Percentiles rank a stretch among this genome's conserved stretches.
Conservation (phyloP, 1,140 invertebrate genomes). For the Macrotrachela quadricornifera region DNA sequence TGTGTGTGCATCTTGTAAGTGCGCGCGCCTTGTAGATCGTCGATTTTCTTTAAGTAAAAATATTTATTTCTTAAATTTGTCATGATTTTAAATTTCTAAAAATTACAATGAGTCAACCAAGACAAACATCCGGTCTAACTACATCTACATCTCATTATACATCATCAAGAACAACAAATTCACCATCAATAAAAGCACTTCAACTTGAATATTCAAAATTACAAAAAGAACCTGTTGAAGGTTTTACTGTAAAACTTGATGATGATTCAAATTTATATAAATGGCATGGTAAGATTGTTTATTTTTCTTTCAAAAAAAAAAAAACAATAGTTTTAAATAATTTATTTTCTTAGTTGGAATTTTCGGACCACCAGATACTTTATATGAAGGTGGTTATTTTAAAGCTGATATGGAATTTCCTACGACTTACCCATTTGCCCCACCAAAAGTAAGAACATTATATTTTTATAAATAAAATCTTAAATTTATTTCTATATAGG, state of each 20-base stretch:
- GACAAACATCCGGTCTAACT: constrained; percentile 97
- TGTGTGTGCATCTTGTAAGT: constrained; percentile 85
- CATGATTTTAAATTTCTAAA: too few relatives aligned
- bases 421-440: constrained; percentile 87
- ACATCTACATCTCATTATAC: constrained; percentile 88
- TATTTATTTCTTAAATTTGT: neutral
- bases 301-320: neutral
- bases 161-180: constrained; percentile 94
- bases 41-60: too few relatives aligned
- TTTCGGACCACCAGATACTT: constrained; percentile 94
- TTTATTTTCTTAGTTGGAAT: constrained; percentile 43
- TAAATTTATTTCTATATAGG: too few relatives aligned
- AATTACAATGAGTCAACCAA: constrained; percentile 35
- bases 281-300: constrained; percentile 60
- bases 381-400: constrained; percentile 96
- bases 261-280: constrained; percentile 97
- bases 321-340: too few relatives aligned
- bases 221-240: constrained; percentile 91
- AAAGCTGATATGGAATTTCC: constrained; percentile 98
- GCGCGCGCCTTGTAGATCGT: constrained; percentile 34
- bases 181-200: constrained; percentile 70
- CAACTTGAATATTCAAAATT: constrained; percentile 89
- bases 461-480: neutral
- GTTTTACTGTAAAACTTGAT: constrained; percentile 81
- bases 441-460: constrained; percentile 93